These are phyloP conservation scores for Labroides dimidiatus DNA, from an alignment of 2,797 vertebrate genomes.

Conservation along the genomic window DNA sequence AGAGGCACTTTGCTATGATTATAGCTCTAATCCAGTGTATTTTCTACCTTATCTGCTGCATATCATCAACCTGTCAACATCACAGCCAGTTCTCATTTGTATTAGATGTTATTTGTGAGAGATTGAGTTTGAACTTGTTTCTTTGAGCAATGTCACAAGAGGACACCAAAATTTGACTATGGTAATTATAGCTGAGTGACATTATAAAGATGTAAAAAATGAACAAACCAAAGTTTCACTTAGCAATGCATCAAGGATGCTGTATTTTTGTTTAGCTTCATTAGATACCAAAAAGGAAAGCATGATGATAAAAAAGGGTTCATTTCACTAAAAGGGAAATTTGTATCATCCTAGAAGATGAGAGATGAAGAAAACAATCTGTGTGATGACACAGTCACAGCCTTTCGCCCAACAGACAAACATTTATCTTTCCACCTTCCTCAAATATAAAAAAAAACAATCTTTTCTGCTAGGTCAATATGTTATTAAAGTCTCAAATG, in stretches of 20 bases:
- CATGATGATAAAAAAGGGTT: slow-evolving; percentile 20
- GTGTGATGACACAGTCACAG: slow-evolving; percentile 10
- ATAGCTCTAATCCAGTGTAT: slow-evolving; percentile 39
- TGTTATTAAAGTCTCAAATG: slow-evolving; percentile 39
- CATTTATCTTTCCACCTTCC: slow-evolving; percentile 16
- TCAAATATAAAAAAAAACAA: slow-evolving; percentile 1
- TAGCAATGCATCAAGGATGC: slow-evolving; percentile 42
- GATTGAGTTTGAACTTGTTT: slow-evolving; percentile 70
- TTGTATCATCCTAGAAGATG: slow-evolving; percentile 29
- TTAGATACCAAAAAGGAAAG: slow-evolving; percentile 56
- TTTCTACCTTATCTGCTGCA: slow-evolving; percentile 54
- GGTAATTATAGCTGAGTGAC: slow-evolving; percentile 73
- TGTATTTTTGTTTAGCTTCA: slow-evolving; percentile 62
- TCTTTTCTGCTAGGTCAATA: slow-evolving; percentile 13
- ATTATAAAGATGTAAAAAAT: slow-evolving; percentile 77
- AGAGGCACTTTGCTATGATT: slow-evolving; percentile 48
- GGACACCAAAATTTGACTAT: slow-evolving; percentile 76
- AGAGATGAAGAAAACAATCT: slow-evolving; percentile 21
- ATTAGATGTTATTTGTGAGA: slow-evolving; percentile 71
- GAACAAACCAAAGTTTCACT: slow-evolving; percentile 68
- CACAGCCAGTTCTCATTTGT: slow-evolving; percentile 57
- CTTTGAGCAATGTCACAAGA: slow-evolving; percentile 68
- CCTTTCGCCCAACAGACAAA: slow-evolving; percentile 13
- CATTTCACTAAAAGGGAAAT: slow-evolving; percentile 39
- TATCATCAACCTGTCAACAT: slow-evolving; percentile 71